Conservation (phyloP, 2,888 invertebrate genomes). For the Capitulum mitella region DNA sequence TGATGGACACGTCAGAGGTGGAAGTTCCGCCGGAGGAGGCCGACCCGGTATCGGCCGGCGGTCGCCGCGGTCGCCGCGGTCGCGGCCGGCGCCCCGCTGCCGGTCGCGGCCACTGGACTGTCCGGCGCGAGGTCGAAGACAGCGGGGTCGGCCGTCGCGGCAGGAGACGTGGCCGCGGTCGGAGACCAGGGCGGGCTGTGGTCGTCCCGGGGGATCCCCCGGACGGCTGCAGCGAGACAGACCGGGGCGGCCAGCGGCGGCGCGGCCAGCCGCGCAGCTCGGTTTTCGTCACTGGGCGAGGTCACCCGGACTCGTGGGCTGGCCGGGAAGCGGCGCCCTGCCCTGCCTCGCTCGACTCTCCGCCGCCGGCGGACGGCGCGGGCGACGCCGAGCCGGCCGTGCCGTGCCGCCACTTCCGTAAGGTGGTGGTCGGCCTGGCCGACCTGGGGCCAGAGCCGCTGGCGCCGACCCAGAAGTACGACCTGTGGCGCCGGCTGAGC, state of each 20-base stretch:
- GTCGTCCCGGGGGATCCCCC: too few relatives aligned
- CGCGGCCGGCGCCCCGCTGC: neutral
- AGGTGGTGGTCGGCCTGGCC: constrained; percentile 17
- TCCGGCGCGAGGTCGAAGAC: neutral
- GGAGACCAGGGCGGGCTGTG: neutral
- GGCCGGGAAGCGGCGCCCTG: neutral
- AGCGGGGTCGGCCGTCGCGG: neutral
- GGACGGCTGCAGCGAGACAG: too few relatives aligned
- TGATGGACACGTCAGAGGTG: too few relatives aligned
- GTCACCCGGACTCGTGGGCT: too few relatives aligned
- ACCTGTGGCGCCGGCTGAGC: constrained; percentile 14
- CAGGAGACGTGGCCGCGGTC: neutral
- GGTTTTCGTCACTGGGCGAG: too few relatives aligned
- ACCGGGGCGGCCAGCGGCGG: too few relatives aligned
- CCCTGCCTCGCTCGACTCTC: neutral
- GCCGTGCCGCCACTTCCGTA: neutral
- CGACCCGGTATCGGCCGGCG: too few relatives aligned
- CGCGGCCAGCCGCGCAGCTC: too few relatives aligned
- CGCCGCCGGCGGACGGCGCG: neutral
- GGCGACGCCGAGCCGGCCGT: neutral
- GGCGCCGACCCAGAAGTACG: constrained; percentile 11
- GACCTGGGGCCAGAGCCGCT: constrained; percentile 18
- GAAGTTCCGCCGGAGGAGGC: too few relatives aligned
- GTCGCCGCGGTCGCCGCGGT: too few relatives aligned
- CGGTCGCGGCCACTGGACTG: neutral